Base-by-base conservation (phyloP, 1,140 invertebrate genomes). In the Lanistes nyassanus region DNA sequence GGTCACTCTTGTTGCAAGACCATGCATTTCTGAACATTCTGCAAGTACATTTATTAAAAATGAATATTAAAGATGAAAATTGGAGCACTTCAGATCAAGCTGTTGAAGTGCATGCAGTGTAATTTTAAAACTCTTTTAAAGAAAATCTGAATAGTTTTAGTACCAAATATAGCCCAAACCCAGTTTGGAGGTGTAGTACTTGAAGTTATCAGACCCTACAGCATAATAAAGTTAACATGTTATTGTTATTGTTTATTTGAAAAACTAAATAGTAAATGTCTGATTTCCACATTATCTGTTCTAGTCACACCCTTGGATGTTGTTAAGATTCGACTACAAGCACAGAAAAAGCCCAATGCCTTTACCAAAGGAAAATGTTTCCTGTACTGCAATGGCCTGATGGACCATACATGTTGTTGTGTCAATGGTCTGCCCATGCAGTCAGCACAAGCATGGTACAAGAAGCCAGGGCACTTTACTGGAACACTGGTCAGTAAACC, bases 381-480 rank as follows among this genome's bases (percentile, higher is more conserved):
- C 89, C 88, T 99, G 16, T 99, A 98, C 88, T 98, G 96, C 85
- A 99, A 99, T 92, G 98, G 98, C 0, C 90, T 99, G n/a, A 99
- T 99, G 97, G 98, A 99, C 90, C 97, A 99, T 87, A 88, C 99
- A n/a, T 99, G 97, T 90, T 93, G 93, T n/a, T 97, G 96, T 90
- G 89, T 92, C 16, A 89, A 89, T 64, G 88, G 88, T 76, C 90
- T 74, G 21, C n/a, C 68, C 26, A 4, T 42, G 19, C 37, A n/a
- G 55, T n/a, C 68, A 39, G 74, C 75, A 37, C 75, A 80, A 29
- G 36, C 37, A 34, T 85, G 84, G 84, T 85, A 84, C 76, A 91
- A 91, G 79, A 87, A 92, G 76, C 56, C 94, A 81, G 92, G 93
- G 47, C 94, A 96, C 85, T 97, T 98, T 83, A 95, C 92, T 89